These are phyloP conservation scores for Mus spicilegus DNA, from an alignment of 2,113 vertebrate species.

Conservation along the genomic window DNA sequence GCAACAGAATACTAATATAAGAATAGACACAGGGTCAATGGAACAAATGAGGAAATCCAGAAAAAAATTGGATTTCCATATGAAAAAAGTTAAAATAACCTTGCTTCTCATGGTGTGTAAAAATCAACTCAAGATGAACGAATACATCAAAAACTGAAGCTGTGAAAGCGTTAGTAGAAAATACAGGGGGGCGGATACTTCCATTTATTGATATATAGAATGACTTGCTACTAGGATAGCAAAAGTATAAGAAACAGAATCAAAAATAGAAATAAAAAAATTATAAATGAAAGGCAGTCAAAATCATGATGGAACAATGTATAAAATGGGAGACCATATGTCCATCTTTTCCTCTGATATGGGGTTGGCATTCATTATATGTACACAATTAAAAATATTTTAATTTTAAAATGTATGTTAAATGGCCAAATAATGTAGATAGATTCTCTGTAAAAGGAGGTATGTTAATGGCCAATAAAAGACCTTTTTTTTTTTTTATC, in stretches of 20 bases:
- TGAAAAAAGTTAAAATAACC: neutral
- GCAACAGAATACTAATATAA: neutral
- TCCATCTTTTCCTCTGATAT: neutral
- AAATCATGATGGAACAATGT: neutral
- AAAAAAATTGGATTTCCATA: neutral
- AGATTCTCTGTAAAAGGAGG: neutral
- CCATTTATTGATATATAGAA: neutral
- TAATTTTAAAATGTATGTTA: neutral
- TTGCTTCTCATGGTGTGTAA: neutral
- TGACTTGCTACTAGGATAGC: neutral
- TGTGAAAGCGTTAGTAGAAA: neutral
- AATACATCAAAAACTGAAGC: neutral
- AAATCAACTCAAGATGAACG: neutral
- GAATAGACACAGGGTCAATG: neutral
- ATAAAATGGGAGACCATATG: neutral
- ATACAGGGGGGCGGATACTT: neutral
- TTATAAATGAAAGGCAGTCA: neutral
- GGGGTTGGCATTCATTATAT: neutral
- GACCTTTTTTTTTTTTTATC: too few relatives aligned
- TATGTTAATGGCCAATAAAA: neutral
- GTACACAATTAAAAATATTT: neutral
- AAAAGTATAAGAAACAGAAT: neutral
- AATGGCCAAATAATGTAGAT: neutral
- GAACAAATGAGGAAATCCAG: neutral
- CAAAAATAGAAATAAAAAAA: neutral